Percentiles rank a stretch among this genome's conserved stretches.
Conservation (phyloP, 1,140 invertebrate genomes). For the Drosophila repletoides region DNA sequence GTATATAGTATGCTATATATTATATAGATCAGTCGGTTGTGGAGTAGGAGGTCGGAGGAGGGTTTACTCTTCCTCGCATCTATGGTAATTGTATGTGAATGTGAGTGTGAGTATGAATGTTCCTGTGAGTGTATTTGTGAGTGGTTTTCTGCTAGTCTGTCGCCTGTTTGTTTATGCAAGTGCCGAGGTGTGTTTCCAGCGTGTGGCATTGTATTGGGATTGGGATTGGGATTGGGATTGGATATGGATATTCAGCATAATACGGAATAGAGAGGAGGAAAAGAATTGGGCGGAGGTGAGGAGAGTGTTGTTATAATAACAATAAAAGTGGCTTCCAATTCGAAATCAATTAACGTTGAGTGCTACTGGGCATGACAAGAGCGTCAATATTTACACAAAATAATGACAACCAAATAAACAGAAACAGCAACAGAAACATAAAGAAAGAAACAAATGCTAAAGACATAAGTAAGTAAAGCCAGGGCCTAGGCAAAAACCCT, state of each 20-base stretch:
- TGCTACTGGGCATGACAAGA: constrained; percentile 77
- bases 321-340: constrained; percentile 74
- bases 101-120: background rate
- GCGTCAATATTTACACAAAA: constrained; percentile 77
- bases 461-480: background rate
- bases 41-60: background rate
- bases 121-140: constrained; percentile 11
- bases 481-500: constrained; percentile 1
- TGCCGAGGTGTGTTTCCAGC: constrained; percentile 32
- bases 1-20: background rate
- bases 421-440: constrained; percentile 21
- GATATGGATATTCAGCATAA: too few relatives aligned
- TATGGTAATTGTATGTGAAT: constrained; percentile 25
- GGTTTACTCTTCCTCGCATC: constrained; percentile 5
- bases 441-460: constrained; percentile 24
- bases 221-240: too few relatives aligned
- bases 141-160: constrained; percentile 12
- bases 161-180: constrained; percentile 40
- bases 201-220: constrained; percentile 14
- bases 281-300: background rate
- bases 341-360: constrained; percentile 78
- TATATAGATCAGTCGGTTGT: constrained; percentile 1
- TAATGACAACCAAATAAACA: constrained; percentile 76
- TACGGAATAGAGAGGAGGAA: constrained; percentile 3
- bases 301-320: constrained; percentile 65